phyloP scores from a whole-genome alignment of 2,888 invertebrate species.

The Pheosia gnoma region DNA sequence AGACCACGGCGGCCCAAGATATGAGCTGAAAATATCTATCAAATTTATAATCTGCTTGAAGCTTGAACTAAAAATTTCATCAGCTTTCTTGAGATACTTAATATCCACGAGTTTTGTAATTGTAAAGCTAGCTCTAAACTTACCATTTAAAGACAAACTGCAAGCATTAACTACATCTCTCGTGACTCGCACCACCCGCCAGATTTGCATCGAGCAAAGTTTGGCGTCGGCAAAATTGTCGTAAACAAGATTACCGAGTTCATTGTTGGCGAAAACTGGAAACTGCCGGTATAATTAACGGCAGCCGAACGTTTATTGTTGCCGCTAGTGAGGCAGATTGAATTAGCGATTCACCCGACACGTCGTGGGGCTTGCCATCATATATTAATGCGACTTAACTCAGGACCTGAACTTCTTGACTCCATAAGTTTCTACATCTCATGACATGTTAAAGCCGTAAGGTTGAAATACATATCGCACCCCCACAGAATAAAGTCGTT shows the following conservation, averaged over 20 bases:
- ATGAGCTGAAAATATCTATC: constrained; percentile 10
- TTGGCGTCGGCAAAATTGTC: constrained; percentile 49
- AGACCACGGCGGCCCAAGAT: constrained; percentile 27
- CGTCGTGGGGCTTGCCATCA: not conserved
- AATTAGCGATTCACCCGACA: constrained; percentile 41
- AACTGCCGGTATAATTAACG: constrained; percentile 55
- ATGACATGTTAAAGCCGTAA: too few relatives aligned
- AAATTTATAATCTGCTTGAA: too few relatives aligned
- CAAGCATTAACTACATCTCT: not conserved
- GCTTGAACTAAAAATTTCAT: too few relatives aligned
- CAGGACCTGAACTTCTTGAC: too few relatives aligned
- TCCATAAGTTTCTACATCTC: not conserved
- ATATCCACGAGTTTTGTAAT: not conserved
- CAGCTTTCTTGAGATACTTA: too few relatives aligned
- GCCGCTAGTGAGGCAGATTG: constrained; percentile 35
- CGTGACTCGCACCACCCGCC: constrained; percentile 17
- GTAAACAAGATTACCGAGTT: constrained; percentile 63
- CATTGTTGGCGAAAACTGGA: constrained; percentile 49
- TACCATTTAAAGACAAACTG: not conserved
- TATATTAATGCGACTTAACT: too few relatives aligned
- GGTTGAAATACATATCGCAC: too few relatives aligned
- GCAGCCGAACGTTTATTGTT: constrained; percentile 50
- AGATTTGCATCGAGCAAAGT: constrained; percentile 57
- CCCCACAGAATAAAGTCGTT: too few relatives aligned
- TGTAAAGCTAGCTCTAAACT: not conserved